A percentile compares a stretch with the other conserved stretches of the same genome.
phyloP scores from a whole-genome alignment of 2,113 vertebrate species.

The Eudyptes chrysolophus region DNA sequence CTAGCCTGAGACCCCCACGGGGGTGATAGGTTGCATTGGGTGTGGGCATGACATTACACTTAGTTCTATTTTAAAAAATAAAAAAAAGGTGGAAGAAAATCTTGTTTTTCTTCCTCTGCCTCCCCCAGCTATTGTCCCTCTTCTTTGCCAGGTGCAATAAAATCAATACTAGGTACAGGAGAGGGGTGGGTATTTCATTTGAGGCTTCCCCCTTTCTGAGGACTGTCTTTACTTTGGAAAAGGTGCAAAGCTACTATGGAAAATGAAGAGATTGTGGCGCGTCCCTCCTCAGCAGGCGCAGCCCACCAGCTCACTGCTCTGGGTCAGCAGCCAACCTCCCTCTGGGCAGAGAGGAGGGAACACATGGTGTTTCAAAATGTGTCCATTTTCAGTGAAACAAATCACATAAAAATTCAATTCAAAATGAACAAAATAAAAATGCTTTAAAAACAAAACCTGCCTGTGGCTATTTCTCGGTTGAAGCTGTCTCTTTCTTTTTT shows the following conservation, averaged over 20 bases:
- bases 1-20: fast-evolving
- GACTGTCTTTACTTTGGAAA: not conserved
- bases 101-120: not conserved
- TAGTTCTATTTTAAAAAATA: not conserved
- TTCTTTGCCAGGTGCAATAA: not conserved
- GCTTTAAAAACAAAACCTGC: slow-evolving; percentile 29
- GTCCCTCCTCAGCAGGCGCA: not conserved
- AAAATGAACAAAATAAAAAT: not conserved
- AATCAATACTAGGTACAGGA: not conserved
- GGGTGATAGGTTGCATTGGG: fast-evolving
- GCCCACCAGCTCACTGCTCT: not conserved
- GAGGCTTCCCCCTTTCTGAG: not conserved
- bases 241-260: not conserved
- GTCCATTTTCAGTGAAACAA: slow-evolving; percentile 16
- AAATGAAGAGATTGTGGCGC: not conserved
- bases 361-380: not conserved
- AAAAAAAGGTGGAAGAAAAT: not conserved
- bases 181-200: not conserved
- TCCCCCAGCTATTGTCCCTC: not conserved
- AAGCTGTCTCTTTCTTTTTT: not conserved
- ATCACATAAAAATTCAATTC: slow-evolving; percentile 6
- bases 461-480: slow-evolving; percentile 11
- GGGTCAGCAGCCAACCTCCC: not conserved
- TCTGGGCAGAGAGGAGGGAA: not conserved
- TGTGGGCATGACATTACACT: not conserved